Conservation (phyloP, 2,888 invertebrate genomes). For the Lysandra bellargus region DNA sequence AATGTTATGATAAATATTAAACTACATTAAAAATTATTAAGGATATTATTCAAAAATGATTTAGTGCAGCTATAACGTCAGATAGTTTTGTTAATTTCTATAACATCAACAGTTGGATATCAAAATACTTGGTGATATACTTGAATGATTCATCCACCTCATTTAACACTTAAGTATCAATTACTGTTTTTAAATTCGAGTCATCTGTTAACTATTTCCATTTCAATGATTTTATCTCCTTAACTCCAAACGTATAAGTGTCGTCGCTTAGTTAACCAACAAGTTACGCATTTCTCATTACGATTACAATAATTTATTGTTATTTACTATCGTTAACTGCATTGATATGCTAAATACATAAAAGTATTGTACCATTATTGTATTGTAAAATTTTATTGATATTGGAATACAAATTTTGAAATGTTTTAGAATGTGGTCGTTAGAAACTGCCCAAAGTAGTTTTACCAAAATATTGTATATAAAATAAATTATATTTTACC, state of each 20-base stretch:
- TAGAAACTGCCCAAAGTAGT: neutral
- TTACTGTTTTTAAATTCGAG: constrained; percentile 30
- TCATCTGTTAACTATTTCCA: constrained; percentile 33
- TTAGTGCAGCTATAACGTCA: neutral
- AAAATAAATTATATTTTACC: too few relatives aligned
- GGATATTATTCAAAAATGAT: neutral
- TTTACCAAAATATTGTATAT: neutral
- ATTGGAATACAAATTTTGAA: constrained; percentile 29
- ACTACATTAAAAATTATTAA: neutral
- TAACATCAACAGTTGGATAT: constrained; percentile 16
- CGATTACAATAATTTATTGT: constrained; percentile 32
- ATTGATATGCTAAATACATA: constrained; percentile 30
- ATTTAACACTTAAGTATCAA: constrained; percentile 31
- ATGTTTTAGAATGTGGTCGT: neutral
- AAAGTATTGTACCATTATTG: constrained; percentile 18
- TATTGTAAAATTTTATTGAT: constrained; percentile 26
- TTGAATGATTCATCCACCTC: constrained; percentile 28
- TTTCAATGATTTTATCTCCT: constrained; percentile 40
- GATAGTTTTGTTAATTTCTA: neutral
- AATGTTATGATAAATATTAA: neutral
- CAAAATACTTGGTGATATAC: constrained; percentile 27
- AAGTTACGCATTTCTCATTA: constrained; percentile 32
- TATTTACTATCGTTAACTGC: constrained; percentile 29
- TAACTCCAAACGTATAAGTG: constrained; percentile 37
- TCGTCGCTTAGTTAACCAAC: constrained; percentile 37